Base-by-base conservation (phyloP, 1,140 invertebrate genomes). In the Goniozus legneri region DNA sequence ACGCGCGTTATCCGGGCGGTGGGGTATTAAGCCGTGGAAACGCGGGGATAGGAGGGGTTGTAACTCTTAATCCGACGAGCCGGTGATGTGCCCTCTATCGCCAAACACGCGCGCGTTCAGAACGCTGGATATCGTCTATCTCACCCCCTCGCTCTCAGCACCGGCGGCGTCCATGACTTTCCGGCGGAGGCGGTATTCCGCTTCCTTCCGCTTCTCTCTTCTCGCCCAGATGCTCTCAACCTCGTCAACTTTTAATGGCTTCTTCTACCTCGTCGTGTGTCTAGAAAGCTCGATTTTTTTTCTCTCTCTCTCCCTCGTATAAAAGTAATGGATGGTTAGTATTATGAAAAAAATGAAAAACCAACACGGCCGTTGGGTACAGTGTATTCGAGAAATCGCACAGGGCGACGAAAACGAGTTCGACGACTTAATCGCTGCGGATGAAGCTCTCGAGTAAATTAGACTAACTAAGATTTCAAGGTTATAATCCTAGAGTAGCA, bases 361-460 rank as follows among this genome's bases (percentile, higher is more conserved):
- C n/a, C n/a, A n/a, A n/a, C n/a, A n/a, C n/a, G n/a, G n/a, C n/a
- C n/a, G n/a, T n/a, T n/a, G n/a, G n/a, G n/a, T n/a, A n/a, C n/a
- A n/a, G n/a, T n/a, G n/a, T n/a, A n/a, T n/a, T n/a, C n/a, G n/a
- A n/a, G n/a, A n/a, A n/a, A n/a, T n/a, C n/a, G n/a, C n/a, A n/a
- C n/a, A n/a, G n/a, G n/a, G n/a, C 10, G 3, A 15, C 13, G 15
- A 24, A 27, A 46, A 44, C 44, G 48, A 56, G 53, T 42, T 48
- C 43, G 44, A 51, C 46, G 39, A 56, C 53, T 62, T 63, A 62
- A 63, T 63, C 62, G 58, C 58, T 58, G 55, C 32, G 44, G 47
- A 49, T 37, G 53, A 59, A 64, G 62, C 60, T 62, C 57, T 38
- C 52, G 58, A 58, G 64, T 67, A 60, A 65, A 67, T 67, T 64